A percentile compares a stretch with the other conserved stretches of the same genome.
These are phyloP conservation scores for Chaunax sp. DNA, from an alignment of 2,797 vertebrate genomes.

Conservation along the genomic window DNA sequence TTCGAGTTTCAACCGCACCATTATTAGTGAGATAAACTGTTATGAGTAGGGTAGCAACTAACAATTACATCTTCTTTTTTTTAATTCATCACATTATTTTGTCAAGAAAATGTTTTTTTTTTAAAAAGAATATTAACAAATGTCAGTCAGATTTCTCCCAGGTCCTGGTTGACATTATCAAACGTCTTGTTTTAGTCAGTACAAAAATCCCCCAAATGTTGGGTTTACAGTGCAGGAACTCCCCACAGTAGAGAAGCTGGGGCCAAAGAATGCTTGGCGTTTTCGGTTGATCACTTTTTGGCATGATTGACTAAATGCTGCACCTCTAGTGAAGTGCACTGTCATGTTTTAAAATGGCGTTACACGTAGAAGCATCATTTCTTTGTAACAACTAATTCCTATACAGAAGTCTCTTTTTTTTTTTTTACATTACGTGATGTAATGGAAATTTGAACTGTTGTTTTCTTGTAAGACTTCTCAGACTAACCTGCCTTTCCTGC, in stretches of 20 bases:
- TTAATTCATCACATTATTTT: neutral
- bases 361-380: neutral
- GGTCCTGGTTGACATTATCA: neutral
- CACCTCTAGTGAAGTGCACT: neutral
- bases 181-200: neutral
- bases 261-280: neutral
- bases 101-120: too few relatives aligned
- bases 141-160: neutral
- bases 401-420: neutral
- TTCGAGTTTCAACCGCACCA: neutral
- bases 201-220: neutral
- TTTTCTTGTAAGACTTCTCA: too few relatives aligned
- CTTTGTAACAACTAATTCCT: conserved; percentile 1
- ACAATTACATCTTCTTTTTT: neutral
- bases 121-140: neutral
- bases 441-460: too few relatives aligned
- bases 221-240: neutral
- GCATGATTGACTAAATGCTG: too few relatives aligned
- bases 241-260: neutral
- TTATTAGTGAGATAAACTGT: neutral
- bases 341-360: neutral
- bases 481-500: too few relatives aligned
- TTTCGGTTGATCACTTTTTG: neutral
- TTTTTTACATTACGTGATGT: conserved; percentile 2
- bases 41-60: neutral